phyloP scores from a whole-genome alignment of 2,888 invertebrate species.

The Embidobia sp. region DNA sequence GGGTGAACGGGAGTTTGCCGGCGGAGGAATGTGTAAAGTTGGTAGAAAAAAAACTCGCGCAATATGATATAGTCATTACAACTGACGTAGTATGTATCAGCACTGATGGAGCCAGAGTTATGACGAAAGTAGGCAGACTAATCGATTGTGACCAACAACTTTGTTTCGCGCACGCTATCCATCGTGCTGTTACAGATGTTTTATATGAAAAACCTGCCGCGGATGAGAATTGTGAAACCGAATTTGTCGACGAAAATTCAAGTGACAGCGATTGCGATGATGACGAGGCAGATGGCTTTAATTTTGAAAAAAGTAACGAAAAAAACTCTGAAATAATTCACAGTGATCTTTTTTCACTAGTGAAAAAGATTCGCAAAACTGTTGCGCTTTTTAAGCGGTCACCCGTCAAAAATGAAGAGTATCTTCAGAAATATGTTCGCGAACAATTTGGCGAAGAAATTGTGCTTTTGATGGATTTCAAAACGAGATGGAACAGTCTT shows the following conservation, averaged over 20 bases:
- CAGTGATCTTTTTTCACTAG: not conserved
- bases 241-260: not conserved
- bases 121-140: slow-evolving; percentile 2
- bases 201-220: slow-evolving; percentile 3
- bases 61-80: not conserved
- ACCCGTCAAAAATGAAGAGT: slow-evolving; percentile 9
- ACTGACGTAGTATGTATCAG: not conserved
- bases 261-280: not conserved
- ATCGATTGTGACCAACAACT: slow-evolving; percentile 58
- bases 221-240: not conserved
- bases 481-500: slow-evolving; percentile 15
- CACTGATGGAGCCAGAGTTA: slow-evolving; percentile 8
- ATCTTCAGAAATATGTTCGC: slow-evolving; percentile 16
- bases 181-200: slow-evolving; percentile 9
- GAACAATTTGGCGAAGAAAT: slow-evolving; percentile 12
- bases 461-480: not conserved
- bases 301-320: not conserved
- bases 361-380: slow-evolving; percentile 10
- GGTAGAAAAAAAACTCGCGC: not conserved
- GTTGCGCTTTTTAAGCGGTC: not conserved
- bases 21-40: slow-evolving; percentile 9
- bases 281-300: not conserved
- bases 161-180: slow-evolving; percentile 65
- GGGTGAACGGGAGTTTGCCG: slow-evolving; percentile 8
- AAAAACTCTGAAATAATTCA: not conserved